Base-by-base conservation (phyloP, 2,797 vertebrate species). In the Discoglossus pictus region DNA sequence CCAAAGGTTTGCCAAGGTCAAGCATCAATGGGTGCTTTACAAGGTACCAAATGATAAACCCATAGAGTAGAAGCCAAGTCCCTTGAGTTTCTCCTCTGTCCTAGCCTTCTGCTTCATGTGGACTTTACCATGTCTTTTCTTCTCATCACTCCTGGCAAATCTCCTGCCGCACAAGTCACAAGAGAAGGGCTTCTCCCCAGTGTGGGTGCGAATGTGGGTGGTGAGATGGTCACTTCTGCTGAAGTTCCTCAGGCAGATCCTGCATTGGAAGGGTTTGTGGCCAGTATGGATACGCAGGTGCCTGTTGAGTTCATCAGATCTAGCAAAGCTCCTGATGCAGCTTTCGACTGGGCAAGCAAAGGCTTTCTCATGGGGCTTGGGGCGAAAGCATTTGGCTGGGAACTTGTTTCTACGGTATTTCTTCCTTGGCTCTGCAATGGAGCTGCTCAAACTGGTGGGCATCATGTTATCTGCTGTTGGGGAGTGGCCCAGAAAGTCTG, bases 181-280 rank as follows among this genome's bases (percentile, higher is more conserved):
- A 59, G 97, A 97, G 56, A 98, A 99, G 52, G 97, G 97, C 74
- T 99, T 99, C 86, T 99, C 97, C 0, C 97, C 97, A 0, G 97
- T 99, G 90, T 99, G 97, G 72, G 97, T 99, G 83, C 97, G 88
- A 78, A 97, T 96, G 88, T 99, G 97, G 35, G 96, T 99, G 84
- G 97, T 98, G 35, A 99, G 92, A 87, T 99, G 97, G 77, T 99
- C 97, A 48, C 97, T 99, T 73, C 97, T 94, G 86, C 96, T 99
- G 86, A 98, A 99, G 76, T 93, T 98, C 79, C 97, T 88, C 87
- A 97, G 78, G 83, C 97, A 99, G 86, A 99, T 97, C 86, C 96
- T 93, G 84, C 97, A 99, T 86, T 97, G 95, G 87, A 99, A 99
- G 17, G 95, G 97, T 61, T 98, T 98, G 91, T 99, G 96, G 61